Conservation (phyloP, 1,140 invertebrate genomes). For the Potamilus streckersoni region DNA sequence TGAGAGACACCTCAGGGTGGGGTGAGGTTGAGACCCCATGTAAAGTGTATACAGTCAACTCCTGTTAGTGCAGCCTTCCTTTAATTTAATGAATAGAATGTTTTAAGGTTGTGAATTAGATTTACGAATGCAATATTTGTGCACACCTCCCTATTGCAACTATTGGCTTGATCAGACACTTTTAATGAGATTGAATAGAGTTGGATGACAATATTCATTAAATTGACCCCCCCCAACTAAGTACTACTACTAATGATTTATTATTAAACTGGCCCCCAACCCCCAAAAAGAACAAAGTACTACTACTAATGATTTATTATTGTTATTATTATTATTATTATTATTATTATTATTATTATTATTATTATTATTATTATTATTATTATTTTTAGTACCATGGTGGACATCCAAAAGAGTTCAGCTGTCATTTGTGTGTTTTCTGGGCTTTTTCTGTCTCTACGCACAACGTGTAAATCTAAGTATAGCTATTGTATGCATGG, state of each 20-base stretch:
- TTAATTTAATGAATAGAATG: too few species aligned
- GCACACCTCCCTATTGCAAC: too few species aligned
- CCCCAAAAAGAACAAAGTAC: background rate
- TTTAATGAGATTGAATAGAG: too few species aligned
- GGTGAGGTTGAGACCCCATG: too few species aligned
- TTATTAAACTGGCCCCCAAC: background rate
- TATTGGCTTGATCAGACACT: too few species aligned
- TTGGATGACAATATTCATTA: too few species aligned
- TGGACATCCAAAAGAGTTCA: conserved; percentile 56
- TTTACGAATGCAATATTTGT: too few species aligned
- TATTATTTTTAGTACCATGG: conserved; percentile 51
- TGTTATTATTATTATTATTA: background rate
- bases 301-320: background rate
- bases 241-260: background rate
- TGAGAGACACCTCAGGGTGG: too few species aligned
- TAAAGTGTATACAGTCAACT: too few species aligned
- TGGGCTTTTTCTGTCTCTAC: conserved; percentile 57
- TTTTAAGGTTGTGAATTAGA: too few species aligned
- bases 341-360: background rate
- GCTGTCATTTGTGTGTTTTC: conserved; percentile 52
- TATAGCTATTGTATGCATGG: conserved; percentile 90
- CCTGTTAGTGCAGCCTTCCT: too few species aligned
- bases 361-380: background rate
- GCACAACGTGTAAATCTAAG: conserved; percentile 83
- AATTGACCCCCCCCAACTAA: too few species aligned